Percentiles rank a stretch among this genome's conserved stretches.
Evolutionary conservation across 53 echinoderm and acorn worm species (phyloP).

Genomic region (Mesocentrotus franciscanus): DNA sequence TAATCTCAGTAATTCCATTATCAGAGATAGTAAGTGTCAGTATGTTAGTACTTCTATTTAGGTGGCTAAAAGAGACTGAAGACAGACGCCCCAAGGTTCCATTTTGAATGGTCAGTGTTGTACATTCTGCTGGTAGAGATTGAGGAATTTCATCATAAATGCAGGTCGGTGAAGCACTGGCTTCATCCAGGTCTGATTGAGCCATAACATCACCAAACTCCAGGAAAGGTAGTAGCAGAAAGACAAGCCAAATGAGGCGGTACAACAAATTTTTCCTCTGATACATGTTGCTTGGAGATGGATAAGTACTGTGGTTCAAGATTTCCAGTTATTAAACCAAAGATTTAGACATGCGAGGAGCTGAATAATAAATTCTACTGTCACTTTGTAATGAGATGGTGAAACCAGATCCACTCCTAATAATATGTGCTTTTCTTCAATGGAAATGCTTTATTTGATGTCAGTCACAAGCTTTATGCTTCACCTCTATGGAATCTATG

Average conservation of each 20-base stretch:
- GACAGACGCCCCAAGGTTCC: background rate
- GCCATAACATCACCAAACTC: background rate
- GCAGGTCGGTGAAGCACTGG: background rate
- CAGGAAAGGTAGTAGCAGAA: background rate
- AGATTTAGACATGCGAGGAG: background rate
- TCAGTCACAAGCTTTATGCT: background rate
- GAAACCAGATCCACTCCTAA: background rate
- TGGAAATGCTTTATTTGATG: background rate
- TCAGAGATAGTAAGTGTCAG: background rate
- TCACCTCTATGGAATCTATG: background rate
- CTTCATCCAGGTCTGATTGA: background rate
- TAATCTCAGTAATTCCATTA: background rate
- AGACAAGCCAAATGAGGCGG: background rate
- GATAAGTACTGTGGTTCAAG: background rate
- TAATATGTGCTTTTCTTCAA: background rate
- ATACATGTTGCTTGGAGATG: background rate
- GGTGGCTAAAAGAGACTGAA: background rate
- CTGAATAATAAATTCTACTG: background rate
- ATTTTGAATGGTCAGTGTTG: slow-evolving; percentile 10
- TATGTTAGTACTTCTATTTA: background rate
- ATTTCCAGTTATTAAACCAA: background rate
- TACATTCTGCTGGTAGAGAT: background rate
- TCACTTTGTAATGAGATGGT: background rate
- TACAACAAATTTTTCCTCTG: background rate
- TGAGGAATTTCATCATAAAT: slow-evolving; percentile 4